phyloP scores from a whole-genome alignment of 2,113 vertebrate genomes.

The Aix galericulata region DNA sequence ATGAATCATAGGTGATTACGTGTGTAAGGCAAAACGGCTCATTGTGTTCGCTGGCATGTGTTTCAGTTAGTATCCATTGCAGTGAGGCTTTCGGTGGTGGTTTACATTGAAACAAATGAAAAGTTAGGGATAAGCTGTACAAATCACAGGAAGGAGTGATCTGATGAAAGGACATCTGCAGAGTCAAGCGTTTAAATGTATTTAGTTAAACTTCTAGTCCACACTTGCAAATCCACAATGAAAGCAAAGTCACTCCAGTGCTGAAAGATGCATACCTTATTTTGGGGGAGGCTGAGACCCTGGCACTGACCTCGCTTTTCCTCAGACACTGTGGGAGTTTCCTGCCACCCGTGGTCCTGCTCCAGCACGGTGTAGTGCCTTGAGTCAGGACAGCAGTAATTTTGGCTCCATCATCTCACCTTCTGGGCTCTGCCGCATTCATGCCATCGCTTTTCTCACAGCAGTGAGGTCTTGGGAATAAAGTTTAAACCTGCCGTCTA shows the following conservation, averaged over 20 bases:
- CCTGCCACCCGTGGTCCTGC: neutral
- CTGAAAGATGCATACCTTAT: neutral
- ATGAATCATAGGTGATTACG: neutral
- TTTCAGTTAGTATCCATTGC: neutral
- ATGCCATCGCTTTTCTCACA: neutral
- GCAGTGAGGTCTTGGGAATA: neutral
- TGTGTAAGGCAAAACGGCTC: constrained; percentile 45
- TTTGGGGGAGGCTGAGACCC: neutral
- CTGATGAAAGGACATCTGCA: neutral
- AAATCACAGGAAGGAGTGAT: neutral
- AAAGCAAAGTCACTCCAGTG: neutral
- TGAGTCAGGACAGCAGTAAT: neutral
- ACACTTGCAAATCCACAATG: neutral
- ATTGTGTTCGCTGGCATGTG: neutral
- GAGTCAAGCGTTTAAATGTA: neutral
- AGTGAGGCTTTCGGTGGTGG: constrained; percentile 12
- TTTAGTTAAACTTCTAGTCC: neutral
- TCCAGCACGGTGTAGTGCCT: neutral
- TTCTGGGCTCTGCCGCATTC: neutral
- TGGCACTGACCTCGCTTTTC: neutral
- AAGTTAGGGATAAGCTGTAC: neutral
- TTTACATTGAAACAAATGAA: neutral
- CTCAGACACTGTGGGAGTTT: neutral
- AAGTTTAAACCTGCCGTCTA: neutral
- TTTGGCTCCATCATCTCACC: neutral